A percentile compares a stretch with the other conserved stretches of the same genome.
These are phyloP conservation scores for Tridacna gigas DNA, from an alignment of 2,888 invertebrate species.

Conservation along the genomic window DNA sequence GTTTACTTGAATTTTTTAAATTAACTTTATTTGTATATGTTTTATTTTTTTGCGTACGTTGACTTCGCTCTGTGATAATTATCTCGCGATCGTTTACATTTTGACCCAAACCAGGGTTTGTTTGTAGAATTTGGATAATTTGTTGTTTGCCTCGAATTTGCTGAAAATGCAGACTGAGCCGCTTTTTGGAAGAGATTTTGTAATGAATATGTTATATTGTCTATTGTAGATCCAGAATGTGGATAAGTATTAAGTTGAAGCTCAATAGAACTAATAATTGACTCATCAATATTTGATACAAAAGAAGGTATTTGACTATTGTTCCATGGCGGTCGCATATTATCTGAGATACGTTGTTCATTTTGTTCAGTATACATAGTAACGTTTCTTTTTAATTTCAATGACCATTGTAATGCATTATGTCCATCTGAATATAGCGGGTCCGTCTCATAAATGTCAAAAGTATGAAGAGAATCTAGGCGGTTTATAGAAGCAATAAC, in stretches of 20 bases:
- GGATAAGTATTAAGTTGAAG: too few relatives aligned
- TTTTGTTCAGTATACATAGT: too few relatives aligned
- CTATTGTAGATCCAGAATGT: too few relatives aligned
- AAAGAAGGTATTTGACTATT: too few relatives aligned
- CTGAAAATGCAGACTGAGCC: background rate
- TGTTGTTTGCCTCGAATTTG: background rate
- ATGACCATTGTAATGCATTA: background rate
- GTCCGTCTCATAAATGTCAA: conserved; percentile 26
- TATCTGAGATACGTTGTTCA: too few relatives aligned
- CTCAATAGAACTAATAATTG: too few relatives aligned
- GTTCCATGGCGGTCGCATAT: too few relatives aligned
- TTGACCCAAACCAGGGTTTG: conserved; percentile 35
- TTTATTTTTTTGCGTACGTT: background rate
- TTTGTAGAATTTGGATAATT: background rate
- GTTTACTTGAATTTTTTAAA: conserved; percentile 4
- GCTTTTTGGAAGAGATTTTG: too few relatives aligned
- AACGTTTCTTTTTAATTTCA: too few relatives aligned
- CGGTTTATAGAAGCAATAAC: background rate
- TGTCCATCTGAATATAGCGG: conserved; percentile 35
- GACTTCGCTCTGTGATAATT: conserved; percentile 16
- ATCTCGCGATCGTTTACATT: conserved; percentile 6
- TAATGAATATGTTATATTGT: too few relatives aligned
- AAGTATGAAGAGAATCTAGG: background rate
- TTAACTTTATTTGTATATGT: background rate
- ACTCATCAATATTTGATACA: too few relatives aligned